Base-by-base conservation (phyloP, 2,113 vertebrate genomes). In the Hucho hucho region DNA sequence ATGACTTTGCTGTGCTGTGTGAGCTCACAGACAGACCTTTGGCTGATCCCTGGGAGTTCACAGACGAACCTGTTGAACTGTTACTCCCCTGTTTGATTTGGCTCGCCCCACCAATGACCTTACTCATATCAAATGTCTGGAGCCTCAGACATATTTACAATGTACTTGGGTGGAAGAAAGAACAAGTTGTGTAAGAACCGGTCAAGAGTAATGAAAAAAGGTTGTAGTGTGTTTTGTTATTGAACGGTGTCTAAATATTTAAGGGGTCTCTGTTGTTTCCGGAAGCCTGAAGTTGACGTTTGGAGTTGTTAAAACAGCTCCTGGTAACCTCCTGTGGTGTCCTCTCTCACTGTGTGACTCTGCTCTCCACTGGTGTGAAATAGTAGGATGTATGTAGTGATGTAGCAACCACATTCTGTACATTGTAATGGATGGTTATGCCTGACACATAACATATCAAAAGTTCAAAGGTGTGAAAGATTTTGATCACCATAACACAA, bases 31-130 rank as follows among this genome's bases (percentile, higher is more conserved):
- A 26, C 28, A 11, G 65, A 79, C 59, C 70, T 77, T 72, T 87
- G 80, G 73, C 53, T 83, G 75, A 75, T 82, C 61, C 72, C 63
- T 76, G 11, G 29, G 46, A 75, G 74, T 53, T 70, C 53, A 71
- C 43, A 77, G 61, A 79, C 77, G 64, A 85, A 86, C 76, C 72
- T 61, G 43, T 25, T 84, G 75, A 86, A 81, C 75, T 75, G 64
- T 59, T 70, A 22, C 7, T 29, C 53, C 76, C 66, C 66, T n/a
- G 4, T 29, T 74, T 77, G 49, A 79, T 78, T 79, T 76, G 75
- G 75, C 63, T 6, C 0, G 28, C 22, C 37, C 61, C n/a, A 65
- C 0, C 3, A 79, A 79, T 79, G 67, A 65, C 49, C 75, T 76
- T 37, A 25, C 28, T 56, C 66, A 63, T 59, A 49, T 7, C 32